Conservation (phyloP, 2,113 vertebrate genomes). For the Camelus bactrianus region DNA sequence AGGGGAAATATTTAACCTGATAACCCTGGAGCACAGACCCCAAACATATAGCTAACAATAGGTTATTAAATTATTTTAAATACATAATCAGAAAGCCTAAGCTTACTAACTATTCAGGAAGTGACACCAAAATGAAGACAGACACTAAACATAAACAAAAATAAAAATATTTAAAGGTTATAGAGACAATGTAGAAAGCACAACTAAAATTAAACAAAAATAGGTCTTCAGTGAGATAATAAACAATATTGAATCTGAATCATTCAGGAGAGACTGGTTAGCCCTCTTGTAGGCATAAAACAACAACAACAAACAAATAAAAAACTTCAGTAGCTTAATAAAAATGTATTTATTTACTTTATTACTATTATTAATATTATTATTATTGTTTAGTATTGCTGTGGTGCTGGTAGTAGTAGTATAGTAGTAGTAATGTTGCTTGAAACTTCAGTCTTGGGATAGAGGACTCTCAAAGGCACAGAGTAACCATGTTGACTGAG, state of each 20-base stretch:
- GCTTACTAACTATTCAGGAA: background rate
- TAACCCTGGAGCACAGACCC: background rate
- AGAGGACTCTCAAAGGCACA: background rate
- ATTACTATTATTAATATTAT: background rate
- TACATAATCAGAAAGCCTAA: background rate
- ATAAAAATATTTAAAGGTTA: background rate
- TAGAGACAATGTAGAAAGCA: background rate
- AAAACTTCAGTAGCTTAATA: background rate
- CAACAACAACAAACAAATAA: background rate
- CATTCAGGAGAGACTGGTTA: background rate
- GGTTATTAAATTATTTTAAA: background rate
- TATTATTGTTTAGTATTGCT: background rate
- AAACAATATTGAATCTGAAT: background rate
- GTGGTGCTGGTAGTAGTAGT: background rate
- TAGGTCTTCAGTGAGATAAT: background rate
- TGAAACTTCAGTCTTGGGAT: background rate
- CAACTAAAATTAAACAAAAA: background rate
- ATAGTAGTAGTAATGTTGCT: background rate
- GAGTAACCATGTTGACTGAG: background rate
- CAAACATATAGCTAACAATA: background rate
- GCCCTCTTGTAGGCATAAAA: background rate
- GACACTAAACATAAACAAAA: background rate
- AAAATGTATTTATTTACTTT: background rate
- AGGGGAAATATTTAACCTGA: background rate
- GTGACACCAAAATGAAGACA: background rate